Conservation (phyloP, 2,113 vertebrate species). For the Lampris incognitus region DNA sequence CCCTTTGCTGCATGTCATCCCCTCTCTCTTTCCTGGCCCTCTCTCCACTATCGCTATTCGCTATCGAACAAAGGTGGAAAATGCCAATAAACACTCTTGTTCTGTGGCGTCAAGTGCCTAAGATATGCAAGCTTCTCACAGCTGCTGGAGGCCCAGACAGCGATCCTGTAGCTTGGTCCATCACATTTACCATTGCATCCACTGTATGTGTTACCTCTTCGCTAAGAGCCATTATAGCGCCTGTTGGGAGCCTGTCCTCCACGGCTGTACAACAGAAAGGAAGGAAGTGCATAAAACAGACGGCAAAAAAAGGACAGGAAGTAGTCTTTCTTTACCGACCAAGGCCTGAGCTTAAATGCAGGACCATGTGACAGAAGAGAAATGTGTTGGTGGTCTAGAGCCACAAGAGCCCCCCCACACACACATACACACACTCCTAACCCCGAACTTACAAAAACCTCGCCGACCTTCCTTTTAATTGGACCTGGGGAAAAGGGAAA, state of each 20-base stretch:
- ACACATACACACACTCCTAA: conserved; percentile 25
- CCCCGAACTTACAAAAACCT: conserved; percentile 72
- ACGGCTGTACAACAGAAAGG: conserved; percentile 28
- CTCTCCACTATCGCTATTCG: no score
- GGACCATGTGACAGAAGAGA: conserved; percentile 66
- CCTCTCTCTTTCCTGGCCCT: no score
- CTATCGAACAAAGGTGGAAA: no score
- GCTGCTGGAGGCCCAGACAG: background rate
- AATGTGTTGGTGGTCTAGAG: conserved; percentile 82
- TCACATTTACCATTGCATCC: no score
- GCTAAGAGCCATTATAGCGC: background rate
- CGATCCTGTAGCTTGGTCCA: conserved; percentile 25
- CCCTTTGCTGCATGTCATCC: no score
- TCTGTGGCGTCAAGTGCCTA: conserved; percentile 1
- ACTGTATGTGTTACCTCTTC: background rate
- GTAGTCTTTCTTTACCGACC: conserved; percentile 59
- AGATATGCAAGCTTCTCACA: conserved; percentile 15
- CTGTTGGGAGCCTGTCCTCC: conserved; percentile 52
- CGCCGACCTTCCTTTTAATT: conserved; percentile 80
- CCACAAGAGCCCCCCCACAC: conserved; percentile 37
- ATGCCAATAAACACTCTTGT: no score
- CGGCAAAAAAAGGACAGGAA: conserved; percentile 64
- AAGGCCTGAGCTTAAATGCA: conserved; percentile 57
- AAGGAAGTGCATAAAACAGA: conserved; percentile 35
- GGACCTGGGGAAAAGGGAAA: conserved; percentile 67